These are phyloP conservation scores for Helicoverpa armigera DNA, from an alignment of 1,140 invertebrate genomes.

Conservation along the genomic window DNA sequence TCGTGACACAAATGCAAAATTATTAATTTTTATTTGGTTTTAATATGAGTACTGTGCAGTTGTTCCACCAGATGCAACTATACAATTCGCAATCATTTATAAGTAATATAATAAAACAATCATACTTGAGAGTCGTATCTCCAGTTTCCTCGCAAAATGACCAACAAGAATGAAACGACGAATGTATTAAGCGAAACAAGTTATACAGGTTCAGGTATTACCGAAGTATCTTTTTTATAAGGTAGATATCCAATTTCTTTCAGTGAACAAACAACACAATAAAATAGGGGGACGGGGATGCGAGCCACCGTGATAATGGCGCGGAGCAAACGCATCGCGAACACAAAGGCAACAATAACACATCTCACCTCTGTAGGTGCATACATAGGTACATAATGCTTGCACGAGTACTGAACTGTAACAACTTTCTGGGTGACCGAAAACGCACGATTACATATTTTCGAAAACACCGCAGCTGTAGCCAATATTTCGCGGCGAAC, in stretches of 20 bases:
- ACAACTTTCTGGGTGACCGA: slow-evolving; percentile 40
- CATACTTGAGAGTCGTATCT: slow-evolving; percentile 47
- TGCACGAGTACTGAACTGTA: slow-evolving; percentile 2
- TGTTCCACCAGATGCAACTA: slow-evolving; percentile 15
- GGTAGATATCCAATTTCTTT: slow-evolving; percentile 80
- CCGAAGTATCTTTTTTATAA: slow-evolving; percentile 74
- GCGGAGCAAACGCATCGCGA: slow-evolving; percentile 59
- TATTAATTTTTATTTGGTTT: slow-evolving; percentile 15
- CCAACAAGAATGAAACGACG: slow-evolving; percentile 52
- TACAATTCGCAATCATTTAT: slow-evolving; percentile 39
- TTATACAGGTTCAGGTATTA: slow-evolving; percentile 73
- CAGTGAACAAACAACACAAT: slow-evolving; percentile 71
- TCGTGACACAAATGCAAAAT: background rate
- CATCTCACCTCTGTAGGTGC: slow-evolving; percentile 3
- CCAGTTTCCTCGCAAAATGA: slow-evolving; percentile 58
- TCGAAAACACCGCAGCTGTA: slow-evolving; percentile 72
- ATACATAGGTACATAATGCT: background rate
- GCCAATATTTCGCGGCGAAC: slow-evolving; percentile 66
- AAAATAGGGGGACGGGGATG: slow-evolving; percentile 65
- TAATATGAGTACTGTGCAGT: slow-evolving; percentile 12
- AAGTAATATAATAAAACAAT: slow-evolving; percentile 52
- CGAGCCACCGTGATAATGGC: slow-evolving; percentile 73
- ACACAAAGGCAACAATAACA: slow-evolving; percentile 57
- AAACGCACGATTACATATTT: slow-evolving; percentile 54
- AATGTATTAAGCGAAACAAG: slow-evolving; percentile 67